Base-by-base conservation (phyloP, 2,113 vertebrate species). In the Mola mola region DNA sequence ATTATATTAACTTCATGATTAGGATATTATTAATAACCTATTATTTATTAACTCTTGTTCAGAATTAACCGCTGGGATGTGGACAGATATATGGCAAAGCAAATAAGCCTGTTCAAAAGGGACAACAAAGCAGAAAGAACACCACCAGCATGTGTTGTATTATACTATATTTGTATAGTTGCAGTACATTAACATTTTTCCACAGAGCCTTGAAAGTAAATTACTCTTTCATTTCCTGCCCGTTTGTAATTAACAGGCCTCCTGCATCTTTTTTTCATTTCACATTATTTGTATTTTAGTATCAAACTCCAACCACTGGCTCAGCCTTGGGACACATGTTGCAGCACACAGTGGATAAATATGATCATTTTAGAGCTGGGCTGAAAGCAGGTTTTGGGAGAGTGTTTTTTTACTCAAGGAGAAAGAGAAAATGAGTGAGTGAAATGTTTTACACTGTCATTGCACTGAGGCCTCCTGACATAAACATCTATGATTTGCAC, bases 401-500 rank as follows among this genome's bases (percentile, higher is more conserved):
- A 28, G 44, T 0, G 20, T 10, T 4, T 25, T 3, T 66, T 51
- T 7, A 72, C 55, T 4, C 7, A 24, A 52, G 36, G 37, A 68
- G 53, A 21, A 6, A 8, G 66, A 44, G 62, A 52, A 71, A 76
- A 67, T 52, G 61, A 74, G 40, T 57, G 62, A 66, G 68, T 75
- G 51, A 79, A 75, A 44, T 56, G 50, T 82, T 88, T 66, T 65
- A 71, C 55, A 41, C 66, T 60, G 66, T 67, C 50, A 51, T 51
- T 50, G 68, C 49, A 72, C 75, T 64, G 71, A 79, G 69, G 79
- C 75, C 63, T 80, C 41, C 41, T 63, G 52, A 84, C 60, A 72
- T 83, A 83, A 87, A 89, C 77, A 84, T 69, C 73, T 70, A 66
- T 60, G 78, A 84, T 81, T 60, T 72, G 53, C 56, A 52, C 56